A percentile compares a stretch with the other conserved stretches of the same genome.
Evolutionary conservation across 30 jellyfish, hydroid and myxozoan species (phyloP).

Genomic region (Turritopsis rubra): DNA sequence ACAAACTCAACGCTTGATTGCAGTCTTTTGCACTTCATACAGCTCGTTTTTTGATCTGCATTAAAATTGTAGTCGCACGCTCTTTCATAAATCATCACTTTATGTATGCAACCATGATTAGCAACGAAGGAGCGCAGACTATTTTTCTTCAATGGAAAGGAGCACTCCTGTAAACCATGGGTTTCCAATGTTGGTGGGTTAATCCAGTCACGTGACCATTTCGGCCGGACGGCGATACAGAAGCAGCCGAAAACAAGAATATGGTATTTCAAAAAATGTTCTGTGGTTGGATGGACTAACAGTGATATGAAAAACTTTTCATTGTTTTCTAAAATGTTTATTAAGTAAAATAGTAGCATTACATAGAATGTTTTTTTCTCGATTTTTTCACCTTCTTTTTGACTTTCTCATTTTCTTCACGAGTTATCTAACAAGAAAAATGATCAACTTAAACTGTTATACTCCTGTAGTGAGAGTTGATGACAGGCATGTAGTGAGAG

Average conservation of each 20-base stretch:
- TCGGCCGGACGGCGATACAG: no score
- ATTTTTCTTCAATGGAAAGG: background rate
- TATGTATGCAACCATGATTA: background rate
- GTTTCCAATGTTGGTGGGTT: background rate
- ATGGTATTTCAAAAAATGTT: no score
- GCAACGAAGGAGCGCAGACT: background rate
- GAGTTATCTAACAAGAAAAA: conserved; percentile 6
- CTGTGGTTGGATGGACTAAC: no score
- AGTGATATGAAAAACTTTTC: background rate
- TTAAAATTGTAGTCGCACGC: background rate
- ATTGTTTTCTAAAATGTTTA: no score
- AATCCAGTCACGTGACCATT: background rate
- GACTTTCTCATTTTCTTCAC: background rate
- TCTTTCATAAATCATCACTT: background rate
- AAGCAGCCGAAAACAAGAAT: no score
- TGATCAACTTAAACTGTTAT: no score
- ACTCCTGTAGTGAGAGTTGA: no score
- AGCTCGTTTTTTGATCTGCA: background rate
- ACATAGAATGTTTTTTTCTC: conserved; percentile 16
- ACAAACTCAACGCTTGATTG: background rate
- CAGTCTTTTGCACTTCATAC: background rate
- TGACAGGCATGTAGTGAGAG: no score
- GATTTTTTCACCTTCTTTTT: conserved; percentile 19
- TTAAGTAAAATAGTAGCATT: background rate
- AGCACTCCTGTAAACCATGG: background rate